phyloP scores from a whole-genome alignment of 2,113 vertebrate genomes.

The Suncus etruscus region DNA sequence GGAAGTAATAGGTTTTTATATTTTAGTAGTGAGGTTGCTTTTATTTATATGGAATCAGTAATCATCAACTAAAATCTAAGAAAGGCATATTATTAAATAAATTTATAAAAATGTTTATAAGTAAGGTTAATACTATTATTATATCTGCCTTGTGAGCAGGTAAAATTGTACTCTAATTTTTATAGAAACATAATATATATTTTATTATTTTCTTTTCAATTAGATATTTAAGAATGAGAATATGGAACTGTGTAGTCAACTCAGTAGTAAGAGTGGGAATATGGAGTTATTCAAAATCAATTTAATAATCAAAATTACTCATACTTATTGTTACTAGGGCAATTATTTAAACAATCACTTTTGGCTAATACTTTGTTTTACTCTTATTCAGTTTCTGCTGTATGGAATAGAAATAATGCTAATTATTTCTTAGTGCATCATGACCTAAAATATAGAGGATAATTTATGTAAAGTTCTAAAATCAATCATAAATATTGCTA shows the following conservation, averaged over 20 bases:
- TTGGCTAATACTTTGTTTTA: slow-evolving; percentile 5
- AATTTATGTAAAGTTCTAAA: background rate
- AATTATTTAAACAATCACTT: background rate
- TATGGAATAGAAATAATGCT: background rate
- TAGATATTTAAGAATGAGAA: background rate
- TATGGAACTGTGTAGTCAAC: too few species aligned
- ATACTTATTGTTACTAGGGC: slow-evolving; percentile 8
- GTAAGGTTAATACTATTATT: background rate
- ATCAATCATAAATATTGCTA: background rate
- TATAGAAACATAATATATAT: background rate
- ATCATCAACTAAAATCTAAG: background rate
- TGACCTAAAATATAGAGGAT: slow-evolving; percentile 6
- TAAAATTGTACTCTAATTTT: background rate
- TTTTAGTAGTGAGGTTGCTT: background rate
- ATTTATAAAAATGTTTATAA: background rate
- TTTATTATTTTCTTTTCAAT: slow-evolving; percentile 9
- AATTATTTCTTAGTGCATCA: background rate
- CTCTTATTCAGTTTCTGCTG: background rate
- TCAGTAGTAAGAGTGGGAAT: background rate
- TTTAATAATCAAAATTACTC: background rate
- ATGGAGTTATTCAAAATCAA: background rate
- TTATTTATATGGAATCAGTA: background rate
- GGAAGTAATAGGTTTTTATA: background rate
- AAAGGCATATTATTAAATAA: background rate
- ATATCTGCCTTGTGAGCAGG: background rate